phyloP scores from a whole-genome alignment of 2,888 invertebrate species.

The Hipparchia semele region DNA sequence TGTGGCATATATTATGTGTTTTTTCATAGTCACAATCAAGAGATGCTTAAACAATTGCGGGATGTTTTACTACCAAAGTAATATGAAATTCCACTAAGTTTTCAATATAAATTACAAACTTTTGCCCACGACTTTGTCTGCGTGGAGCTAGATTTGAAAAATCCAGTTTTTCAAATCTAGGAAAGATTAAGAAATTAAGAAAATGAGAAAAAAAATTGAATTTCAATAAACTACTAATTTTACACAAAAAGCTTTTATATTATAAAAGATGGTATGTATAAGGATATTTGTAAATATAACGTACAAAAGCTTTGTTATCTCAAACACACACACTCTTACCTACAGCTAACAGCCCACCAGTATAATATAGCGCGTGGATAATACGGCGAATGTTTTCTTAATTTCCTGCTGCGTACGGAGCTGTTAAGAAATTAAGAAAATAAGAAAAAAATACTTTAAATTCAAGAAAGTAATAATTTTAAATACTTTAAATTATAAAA shows the following conservation, averaged over 20 bases:
- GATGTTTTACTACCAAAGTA: not conserved
- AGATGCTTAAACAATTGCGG: constrained; percentile 4
- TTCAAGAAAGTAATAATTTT: too few species aligned
- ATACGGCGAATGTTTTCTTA: constrained; percentile 79
- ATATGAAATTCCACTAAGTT: not conserved
- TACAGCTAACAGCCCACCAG: not conserved
- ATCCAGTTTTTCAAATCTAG: too few species aligned
- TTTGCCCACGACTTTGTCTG: too few species aligned
- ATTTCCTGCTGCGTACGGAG: constrained; percentile 77
- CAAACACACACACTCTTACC: not conserved
- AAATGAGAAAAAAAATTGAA: constrained; percentile 49
- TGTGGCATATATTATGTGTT: constrained; percentile 57
- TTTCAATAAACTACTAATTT: too few species aligned
- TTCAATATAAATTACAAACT: not conserved
- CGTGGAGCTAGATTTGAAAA: too few species aligned
- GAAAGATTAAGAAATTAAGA: constrained; percentile 81
- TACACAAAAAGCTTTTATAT: too few species aligned
- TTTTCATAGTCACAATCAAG: constrained; percentile 49
- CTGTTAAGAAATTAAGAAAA: constrained; percentile 80
- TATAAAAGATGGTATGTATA: too few species aligned
- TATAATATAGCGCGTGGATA: constrained; percentile 45
- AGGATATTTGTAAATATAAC: not conserved
- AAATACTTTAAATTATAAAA: too few species aligned
- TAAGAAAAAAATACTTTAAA: constrained; percentile 35
- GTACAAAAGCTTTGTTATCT: not conserved